These are phyloP conservation scores for Melitaea cinxia DNA, from an alignment of 1,140 invertebrate genomes.

Conservation along the genomic window DNA sequence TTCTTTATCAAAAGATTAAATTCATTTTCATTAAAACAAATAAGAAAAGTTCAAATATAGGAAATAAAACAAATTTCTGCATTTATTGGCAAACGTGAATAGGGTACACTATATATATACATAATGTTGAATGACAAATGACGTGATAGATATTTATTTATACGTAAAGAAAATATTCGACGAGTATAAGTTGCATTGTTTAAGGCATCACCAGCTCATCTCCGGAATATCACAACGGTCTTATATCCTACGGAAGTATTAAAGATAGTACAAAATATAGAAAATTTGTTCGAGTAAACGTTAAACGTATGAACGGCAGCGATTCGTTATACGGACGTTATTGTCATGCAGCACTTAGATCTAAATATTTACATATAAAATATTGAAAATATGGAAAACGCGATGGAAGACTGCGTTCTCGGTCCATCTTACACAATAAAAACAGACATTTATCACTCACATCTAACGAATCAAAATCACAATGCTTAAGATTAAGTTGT, in stretches of 20 bases:
- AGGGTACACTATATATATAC: background rate
- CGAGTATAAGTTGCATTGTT: constrained; percentile 54
- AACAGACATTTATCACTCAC: constrained; percentile 75
- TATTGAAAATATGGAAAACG: constrained; percentile 70
- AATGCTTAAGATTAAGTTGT: constrained; percentile 76
- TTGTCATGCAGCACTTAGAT: constrained; percentile 68
- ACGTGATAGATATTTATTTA: background rate
- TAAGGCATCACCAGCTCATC: constrained; percentile 49
- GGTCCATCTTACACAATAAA: constrained; percentile 58
- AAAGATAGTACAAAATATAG: constrained; percentile 37
- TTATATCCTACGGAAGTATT: constrained; percentile 55
- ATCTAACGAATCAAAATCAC: constrained; percentile 76
- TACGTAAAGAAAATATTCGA: constrained; percentile 17
- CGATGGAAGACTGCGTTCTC: constrained; percentile 76
- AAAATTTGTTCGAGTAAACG: constrained; percentile 60
- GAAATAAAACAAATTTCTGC: no score
- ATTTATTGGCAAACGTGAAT: background rate
- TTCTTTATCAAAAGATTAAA: no score
- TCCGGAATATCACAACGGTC: constrained; percentile 61
- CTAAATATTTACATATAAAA: constrained; percentile 62
- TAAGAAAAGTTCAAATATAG: no score
- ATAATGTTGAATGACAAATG: background rate
- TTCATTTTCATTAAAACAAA: no score
- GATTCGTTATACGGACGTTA: constrained; percentile 50
- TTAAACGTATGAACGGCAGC: constrained; percentile 66